Percentiles rank a stretch among this genome's conserved stretches.
These are phyloP conservation scores for Gnathonemus longibarbis DNA, from an alignment of 2,113 vertebrate species.

Conservation along the genomic window DNA sequence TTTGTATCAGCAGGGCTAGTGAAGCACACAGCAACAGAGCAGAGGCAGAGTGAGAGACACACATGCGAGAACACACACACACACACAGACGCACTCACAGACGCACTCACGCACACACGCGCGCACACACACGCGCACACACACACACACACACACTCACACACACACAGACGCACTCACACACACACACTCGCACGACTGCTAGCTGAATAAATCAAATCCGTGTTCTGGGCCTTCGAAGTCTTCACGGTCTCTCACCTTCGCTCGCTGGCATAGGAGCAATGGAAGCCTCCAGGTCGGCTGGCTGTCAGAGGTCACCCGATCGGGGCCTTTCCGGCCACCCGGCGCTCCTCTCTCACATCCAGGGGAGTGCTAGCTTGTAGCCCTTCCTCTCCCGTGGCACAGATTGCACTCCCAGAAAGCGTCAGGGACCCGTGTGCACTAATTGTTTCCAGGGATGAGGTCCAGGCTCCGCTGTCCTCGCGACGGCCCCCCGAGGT, in stretches of 20 bases:
- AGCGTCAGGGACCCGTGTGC: constrained; percentile 30
- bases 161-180: too few species aligned
- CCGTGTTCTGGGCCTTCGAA: constrained; percentile 46
- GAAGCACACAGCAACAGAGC: neutral
- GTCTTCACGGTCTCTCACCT: constrained; percentile 66
- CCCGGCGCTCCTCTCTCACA: neutral
- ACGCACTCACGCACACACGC: neutral
- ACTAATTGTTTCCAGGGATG: constrained; percentile 25
- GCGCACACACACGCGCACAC: too few species aligned
- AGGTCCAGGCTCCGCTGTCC: neutral
- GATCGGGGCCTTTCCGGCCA: constrained; percentile 20
- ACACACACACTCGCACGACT: constrained; percentile 18
- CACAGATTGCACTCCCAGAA: constrained; percentile 24
- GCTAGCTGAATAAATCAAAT: constrained; percentile 56
- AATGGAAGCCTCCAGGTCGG: constrained; percentile 31
- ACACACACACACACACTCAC: too few species aligned
- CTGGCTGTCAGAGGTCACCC: constrained; percentile 51
- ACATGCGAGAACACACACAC: neutral
- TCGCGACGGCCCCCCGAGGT: neutral
- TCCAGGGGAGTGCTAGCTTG: constrained; percentile 22
- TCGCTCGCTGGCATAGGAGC: constrained; percentile 34
- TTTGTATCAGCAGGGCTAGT: neutral
- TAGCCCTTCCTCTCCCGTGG: constrained; percentile 24
- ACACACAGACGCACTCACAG: neutral
- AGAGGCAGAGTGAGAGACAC: neutral